These are phyloP conservation scores for Drosophila willistoni DNA, from an alignment of 1,140 invertebrate genomes.

Conservation along the genomic window DNA sequence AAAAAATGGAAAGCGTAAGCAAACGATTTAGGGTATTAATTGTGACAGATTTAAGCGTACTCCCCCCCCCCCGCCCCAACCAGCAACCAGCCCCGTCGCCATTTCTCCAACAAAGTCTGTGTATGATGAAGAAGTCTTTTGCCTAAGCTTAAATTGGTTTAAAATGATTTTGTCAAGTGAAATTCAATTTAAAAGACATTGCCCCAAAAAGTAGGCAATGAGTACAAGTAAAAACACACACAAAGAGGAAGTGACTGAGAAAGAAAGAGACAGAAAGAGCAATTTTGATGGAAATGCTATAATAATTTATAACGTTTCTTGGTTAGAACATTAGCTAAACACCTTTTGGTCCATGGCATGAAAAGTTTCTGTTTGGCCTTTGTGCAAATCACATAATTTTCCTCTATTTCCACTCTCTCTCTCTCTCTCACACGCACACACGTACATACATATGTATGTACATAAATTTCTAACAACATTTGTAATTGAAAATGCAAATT, in stretches of 20 bases:
- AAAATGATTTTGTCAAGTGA: conserved; percentile 15
- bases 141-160: conserved; percentile 36
- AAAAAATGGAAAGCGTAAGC: conserved; percentile 28
- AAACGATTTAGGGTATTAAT: conserved; percentile 61
- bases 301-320: conserved; percentile 11
- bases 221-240: conserved; percentile 21
- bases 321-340: conserved; percentile 8
- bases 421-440: not conserved
- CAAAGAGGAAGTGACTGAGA: not conserved
- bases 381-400: not conserved
- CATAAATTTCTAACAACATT: conserved; percentile 1
- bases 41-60: conserved; percentile 70
- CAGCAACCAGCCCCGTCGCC: not conserved
- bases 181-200: conserved; percentile 31
- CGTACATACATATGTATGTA: not conserved
- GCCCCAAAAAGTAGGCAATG: conserved; percentile 24
- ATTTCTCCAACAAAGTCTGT: conserved; percentile 14
- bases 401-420: not conserved
- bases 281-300: not conserved
- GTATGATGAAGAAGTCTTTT: conserved; percentile 10
- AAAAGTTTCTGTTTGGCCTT: no score
- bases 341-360: not conserved
- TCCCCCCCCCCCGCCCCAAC: not conserved
- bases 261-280: not conserved
- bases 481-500: conserved; percentile 66